A percentile compares a stretch with the other conserved stretches of the same genome.
phyloP scores from a whole-genome alignment of 2,797 vertebrate genomes.

The Petrocephalus sullivani region DNA sequence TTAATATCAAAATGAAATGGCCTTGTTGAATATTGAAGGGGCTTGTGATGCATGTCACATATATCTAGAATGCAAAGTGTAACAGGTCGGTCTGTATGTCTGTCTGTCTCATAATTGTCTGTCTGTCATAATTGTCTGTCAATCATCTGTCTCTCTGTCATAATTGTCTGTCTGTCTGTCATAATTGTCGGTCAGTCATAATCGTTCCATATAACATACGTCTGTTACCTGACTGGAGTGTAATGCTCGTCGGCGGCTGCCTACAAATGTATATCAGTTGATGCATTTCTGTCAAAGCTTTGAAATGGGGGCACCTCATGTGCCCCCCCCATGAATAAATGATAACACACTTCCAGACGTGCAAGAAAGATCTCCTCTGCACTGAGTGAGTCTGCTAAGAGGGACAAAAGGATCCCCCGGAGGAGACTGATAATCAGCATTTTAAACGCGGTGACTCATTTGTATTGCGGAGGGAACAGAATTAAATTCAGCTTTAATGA shows the following conservation, averaged over 20 bases:
- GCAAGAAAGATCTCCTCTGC: background rate
- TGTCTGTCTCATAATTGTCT: too few relatives aligned
- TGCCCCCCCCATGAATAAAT: background rate
- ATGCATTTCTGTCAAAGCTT: background rate
- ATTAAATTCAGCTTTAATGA: conserved; percentile 3
- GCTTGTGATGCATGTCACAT: background rate
- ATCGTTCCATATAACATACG: background rate
- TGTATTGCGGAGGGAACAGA: background rate
- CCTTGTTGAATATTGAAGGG: background rate
- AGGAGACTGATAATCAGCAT: conserved; percentile 4
- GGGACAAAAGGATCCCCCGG: background rate
- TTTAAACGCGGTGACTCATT: conserved; percentile 9
- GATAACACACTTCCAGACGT: background rate
- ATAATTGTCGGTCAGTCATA: background rate
- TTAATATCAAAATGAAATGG: background rate
- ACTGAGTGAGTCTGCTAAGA: background rate
- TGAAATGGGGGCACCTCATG: background rate
- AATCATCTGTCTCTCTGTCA: too few relatives aligned
- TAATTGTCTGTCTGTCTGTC: background rate
- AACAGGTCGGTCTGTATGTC: too few relatives aligned
- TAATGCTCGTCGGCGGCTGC: background rate
- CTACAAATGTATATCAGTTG: background rate
- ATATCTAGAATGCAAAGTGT: background rate
- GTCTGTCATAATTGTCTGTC: background rate
- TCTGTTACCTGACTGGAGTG: background rate